phyloP scores from a whole-genome alignment of 1,140 invertebrate genomes.

The Pogonomyrmex californicus region DNA sequence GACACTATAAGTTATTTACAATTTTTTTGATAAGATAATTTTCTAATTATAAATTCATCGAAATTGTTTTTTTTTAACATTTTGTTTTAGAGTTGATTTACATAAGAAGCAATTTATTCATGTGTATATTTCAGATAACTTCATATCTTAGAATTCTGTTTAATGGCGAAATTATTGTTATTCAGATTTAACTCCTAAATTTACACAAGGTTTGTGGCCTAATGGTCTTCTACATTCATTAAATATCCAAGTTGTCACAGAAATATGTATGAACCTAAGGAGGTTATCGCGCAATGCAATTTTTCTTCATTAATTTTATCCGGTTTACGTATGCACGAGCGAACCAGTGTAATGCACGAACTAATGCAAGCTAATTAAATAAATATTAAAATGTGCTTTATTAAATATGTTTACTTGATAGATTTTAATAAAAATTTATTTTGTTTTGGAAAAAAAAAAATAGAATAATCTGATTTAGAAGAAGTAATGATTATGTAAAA shows the following conservation, averaged over 20 bases:
- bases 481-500: not conserved
- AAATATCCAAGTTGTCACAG: constrained; percentile 42
- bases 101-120: not conserved
- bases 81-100: constrained; percentile 9
- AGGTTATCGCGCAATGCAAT: constrained; percentile 29
- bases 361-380: constrained; percentile 16
- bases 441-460: not conserved
- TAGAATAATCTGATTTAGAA: not conserved
- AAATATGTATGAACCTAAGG: constrained; percentile 42
- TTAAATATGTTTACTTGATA: constrained; percentile 7
- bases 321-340: constrained; percentile 22
- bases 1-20: not conserved
- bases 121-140: constrained; percentile 10
- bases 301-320: constrained; percentile 50
- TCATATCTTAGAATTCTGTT: constrained; percentile 11
- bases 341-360: not conserved
- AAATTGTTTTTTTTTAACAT: constrained; percentile 15
- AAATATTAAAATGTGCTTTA: constrained; percentile 41
- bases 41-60: not conserved
- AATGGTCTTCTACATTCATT: constrained; percentile 35
- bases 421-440: not conserved
- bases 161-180: constrained; percentile 22
- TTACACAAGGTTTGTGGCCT: constrained; percentile 19
- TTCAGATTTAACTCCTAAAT: constrained; percentile 29
- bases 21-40: not conserved